Percentiles rank a stretch among this genome's conserved stretches.
Conservation (phyloP, 2,113 vertebrate species). For the Galemys pyrenaicus region DNA sequence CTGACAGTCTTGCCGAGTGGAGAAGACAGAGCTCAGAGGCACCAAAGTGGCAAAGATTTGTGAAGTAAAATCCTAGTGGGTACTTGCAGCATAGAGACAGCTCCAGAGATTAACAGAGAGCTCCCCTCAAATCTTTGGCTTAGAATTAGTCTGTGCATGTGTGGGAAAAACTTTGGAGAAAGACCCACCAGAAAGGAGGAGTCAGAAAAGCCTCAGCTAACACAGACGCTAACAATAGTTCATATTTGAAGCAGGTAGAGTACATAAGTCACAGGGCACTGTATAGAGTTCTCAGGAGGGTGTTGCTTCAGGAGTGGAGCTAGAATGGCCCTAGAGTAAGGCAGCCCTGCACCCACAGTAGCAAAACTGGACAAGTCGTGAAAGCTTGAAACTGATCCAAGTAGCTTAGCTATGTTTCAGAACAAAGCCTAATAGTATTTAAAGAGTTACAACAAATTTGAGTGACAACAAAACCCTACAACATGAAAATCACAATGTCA, state of each 20-base stretch:
- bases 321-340: not conserved
- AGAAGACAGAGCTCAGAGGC: not conserved
- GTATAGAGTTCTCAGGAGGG: not conserved
- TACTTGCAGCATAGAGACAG: not conserved
- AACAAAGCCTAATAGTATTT: constrained; percentile 15
- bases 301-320: not conserved
- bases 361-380: not conserved
- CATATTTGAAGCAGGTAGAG: not conserved
- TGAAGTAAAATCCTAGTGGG: not conserved
- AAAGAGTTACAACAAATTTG: not conserved
- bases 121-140: not conserved
- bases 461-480: not conserved
- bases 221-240: not conserved
- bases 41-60: not conserved
- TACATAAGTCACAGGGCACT: not conserved
- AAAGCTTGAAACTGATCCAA: not conserved
- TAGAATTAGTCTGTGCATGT: not conserved
- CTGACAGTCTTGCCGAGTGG: constrained; percentile 2
- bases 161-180: not conserved
- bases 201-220: not conserved
- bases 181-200: not conserved
- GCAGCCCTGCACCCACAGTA: not conserved
- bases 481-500: not conserved
- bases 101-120: not conserved
- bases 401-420: not conserved